Conservation (phyloP, 1,140 invertebrate species). For the Diorhabda sublineata region DNA sequence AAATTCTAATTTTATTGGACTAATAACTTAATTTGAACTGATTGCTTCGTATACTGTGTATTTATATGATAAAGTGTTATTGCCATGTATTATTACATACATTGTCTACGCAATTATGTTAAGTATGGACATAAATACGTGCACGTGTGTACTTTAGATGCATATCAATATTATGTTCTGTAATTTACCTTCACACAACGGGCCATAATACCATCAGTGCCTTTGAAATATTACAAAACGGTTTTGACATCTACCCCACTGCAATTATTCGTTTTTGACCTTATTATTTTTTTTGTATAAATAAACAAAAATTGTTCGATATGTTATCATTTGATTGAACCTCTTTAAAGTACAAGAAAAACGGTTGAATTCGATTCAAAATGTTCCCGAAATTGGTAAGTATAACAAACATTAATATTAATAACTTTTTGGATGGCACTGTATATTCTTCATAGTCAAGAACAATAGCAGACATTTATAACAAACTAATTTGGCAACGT, state of each 20-base stretch:
- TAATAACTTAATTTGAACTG: too few relatives aligned
- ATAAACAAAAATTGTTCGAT: background rate
- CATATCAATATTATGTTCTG: background rate
- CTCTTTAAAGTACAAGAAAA: background rate
- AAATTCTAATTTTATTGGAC: too few relatives aligned
- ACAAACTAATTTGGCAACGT: too few relatives aligned
- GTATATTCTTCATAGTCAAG: too few relatives aligned
- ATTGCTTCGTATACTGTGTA: too few relatives aligned
- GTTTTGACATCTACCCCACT: background rate
- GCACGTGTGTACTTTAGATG: background rate
- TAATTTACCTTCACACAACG: background rate
- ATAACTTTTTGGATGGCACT: too few relatives aligned
- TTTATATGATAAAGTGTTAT: too few relatives aligned
- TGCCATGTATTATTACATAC: too few relatives aligned
- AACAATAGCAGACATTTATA: too few relatives aligned
- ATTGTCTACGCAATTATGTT: background rate
- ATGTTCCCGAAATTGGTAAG: background rate
- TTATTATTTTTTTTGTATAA: background rate
- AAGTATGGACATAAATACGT: background rate
- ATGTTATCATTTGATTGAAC: background rate
- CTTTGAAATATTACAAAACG: background rate
- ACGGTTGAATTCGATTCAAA: background rate
- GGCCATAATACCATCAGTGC: background rate
- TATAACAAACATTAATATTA: background rate
- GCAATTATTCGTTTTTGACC: background rate